Evolutionary conservation across 2,797 vertebrate genomes (phyloP), one percentile per base, ranked within the genome.

Genomic region (Eidolon dupreanum): DNA sequence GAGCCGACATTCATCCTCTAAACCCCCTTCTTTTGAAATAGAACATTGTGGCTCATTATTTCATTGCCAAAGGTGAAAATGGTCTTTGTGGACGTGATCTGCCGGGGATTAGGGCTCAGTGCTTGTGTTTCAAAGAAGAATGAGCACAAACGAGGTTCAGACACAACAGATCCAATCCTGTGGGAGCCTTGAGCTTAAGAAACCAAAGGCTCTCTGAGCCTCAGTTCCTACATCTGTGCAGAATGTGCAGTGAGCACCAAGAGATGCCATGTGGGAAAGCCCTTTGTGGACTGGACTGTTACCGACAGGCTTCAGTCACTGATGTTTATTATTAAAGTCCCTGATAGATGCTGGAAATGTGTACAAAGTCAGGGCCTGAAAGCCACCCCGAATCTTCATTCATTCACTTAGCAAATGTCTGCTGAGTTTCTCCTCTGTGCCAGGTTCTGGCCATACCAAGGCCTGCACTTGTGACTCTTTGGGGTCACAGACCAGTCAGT

Each of bases 261-360:
- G 70, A 87, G 43, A n/a, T 41, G 59, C 78, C 19, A 2, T 5
- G 4, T 26, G 63, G 31, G 19, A 71, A 71, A 59, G 36, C 41
- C n/a, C 33, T 8, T 0, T 8, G 79, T 12, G 70, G 19, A 0
- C 38, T 4, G 20, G 1, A 1, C 6, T 17, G 33, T 68, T 33
- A 22, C 0, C 1, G 9, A 16, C 12, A 22, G 61, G 70, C 82
- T 33, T 36, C 28, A 2, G 53, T 51, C 19, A 8, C 49, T 6
- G 53, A 26, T 8, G 6, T 57, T 66, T 8, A 2, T 55, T 33
- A 7, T 38, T n/a, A 22, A 59, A 46, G 8, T 90, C 59, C 71
- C 61, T 8, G n/a, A 41, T 13, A 26, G 33, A 49, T 68, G 43
- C 75, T 59, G 20, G 74, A 41, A 66, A 36, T n/a, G 77, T 33